Percentiles rank a stretch among this genome's conserved stretches.
Conservation (phyloP, 2,797 vertebrate species). For the Hoplostethus mediterraneus region DNA sequence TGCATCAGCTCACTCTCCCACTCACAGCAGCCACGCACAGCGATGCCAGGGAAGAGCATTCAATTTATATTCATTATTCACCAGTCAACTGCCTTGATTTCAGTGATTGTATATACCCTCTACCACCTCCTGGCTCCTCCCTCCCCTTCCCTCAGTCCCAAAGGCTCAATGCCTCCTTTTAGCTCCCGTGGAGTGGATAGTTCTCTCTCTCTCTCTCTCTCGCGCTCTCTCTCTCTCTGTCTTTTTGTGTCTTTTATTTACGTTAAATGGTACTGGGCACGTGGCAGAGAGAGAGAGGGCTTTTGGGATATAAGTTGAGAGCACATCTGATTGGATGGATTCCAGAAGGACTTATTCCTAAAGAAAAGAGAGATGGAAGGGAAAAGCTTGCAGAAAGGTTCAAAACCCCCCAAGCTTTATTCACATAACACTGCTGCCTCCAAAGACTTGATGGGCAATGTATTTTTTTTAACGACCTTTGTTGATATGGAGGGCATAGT, state of each 20-base stretch:
- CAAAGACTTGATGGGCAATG: conserved; percentile 3
- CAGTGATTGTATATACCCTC: conserved; percentile 80
- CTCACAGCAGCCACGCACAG: conserved; percentile 40
- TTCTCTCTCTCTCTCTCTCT: no score
- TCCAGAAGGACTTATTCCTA: conserved; percentile 45
- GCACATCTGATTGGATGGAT: conserved; percentile 43
- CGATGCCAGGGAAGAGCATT: conserved; percentile 75
- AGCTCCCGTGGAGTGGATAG: conserved; percentile 26
- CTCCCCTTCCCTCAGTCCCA: conserved; percentile 46
- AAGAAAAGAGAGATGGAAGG: conserved; percentile 21
- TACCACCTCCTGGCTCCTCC: conserved; percentile 57
- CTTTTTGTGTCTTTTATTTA: conserved; percentile 42
- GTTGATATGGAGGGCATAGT: background rate
- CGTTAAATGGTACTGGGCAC: conserved; percentile 41
- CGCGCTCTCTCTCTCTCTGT: background rate
- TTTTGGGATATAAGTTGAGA: conserved; percentile 36
- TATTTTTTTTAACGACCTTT: background rate
- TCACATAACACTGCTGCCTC: conserved; percentile 22
- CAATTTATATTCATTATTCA: conserved; percentile 86
- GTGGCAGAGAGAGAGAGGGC: conserved; percentile 18
- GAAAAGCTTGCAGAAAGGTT: conserved; percentile 19
- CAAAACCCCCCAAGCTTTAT: conserved; percentile 23
- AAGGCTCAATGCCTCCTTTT: conserved; percentile 59
- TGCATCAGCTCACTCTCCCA: conserved; percentile 60
- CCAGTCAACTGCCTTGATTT: conserved; percentile 85